Base-by-base conservation (phyloP, 2,797 vertebrate genomes). In the Tapirus indicus region DNA sequence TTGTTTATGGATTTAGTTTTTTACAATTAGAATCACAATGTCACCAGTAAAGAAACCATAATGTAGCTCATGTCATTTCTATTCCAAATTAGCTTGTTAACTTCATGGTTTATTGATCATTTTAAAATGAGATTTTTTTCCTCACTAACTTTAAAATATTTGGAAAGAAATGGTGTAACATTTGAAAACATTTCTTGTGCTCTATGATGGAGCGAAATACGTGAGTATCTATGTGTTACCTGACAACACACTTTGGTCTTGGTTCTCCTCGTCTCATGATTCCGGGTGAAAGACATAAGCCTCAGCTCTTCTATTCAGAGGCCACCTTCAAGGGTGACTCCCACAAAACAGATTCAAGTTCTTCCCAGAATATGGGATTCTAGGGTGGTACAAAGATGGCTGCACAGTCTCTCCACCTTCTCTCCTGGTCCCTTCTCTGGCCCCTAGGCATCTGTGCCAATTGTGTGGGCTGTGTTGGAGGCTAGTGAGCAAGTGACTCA, bases 141-240 rank as follows among this genome's bases (percentile, higher is more conserved):
- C 54, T 96, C 64, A 58, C 93, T 94, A 91, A 89, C 32, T 92
- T 94, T 94, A 92, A 89, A 69, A 78, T 89, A 69, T 84, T 95
- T 95, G 64, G 58, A 71, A 87, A 66, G 86, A 21, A 91, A 74
- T n/a, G 84, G 38, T 29, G 84, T 88, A 60, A 44, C 54, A 68
- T 47, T 69, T 56, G 27, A 74, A 87, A 74, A 20, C 52, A 87
- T 93, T 84, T 83, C 62, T 75, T 58, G 38, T 27, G 35, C 32
- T 79, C 77, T 54, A 13, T 29, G 11, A 47, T 10, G 9, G 56
- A 93, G 32, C 18, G n/a, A 80, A 91, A 54, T 16, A 71, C 27
- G 47, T 35, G 21, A 44, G 18, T 25, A 21, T 20, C 47, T 82
- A 18, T 64, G 66, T 64, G 58, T 68, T 47, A 21, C 20, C 49